phyloP scores from a whole-genome alignment of 1,140 invertebrate genomes.

The Zaprionus vittiger region DNA sequence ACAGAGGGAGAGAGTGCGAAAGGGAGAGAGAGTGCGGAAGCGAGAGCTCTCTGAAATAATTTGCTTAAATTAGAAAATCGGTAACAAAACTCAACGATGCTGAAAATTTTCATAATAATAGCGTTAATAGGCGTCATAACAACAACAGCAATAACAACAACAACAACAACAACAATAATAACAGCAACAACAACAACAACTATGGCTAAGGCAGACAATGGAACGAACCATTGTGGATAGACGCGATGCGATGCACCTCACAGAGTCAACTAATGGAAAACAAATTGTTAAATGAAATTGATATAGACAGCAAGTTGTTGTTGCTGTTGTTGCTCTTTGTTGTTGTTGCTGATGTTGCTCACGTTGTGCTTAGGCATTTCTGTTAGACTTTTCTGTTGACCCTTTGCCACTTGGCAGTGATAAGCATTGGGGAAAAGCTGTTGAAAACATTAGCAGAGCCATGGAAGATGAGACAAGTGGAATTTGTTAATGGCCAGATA shows the following conservation, averaged over 20 bases:
- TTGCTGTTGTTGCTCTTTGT: background rate
- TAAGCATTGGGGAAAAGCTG: slow-evolving; percentile 3
- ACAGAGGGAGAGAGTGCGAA: background rate
- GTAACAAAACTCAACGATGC: slow-evolving; percentile 82
- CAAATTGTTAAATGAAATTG: slow-evolving; percentile 71
- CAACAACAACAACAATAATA: background rate
- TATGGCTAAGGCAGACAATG: background rate
- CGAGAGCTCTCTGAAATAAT: slow-evolving; percentile 43
- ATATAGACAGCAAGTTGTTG: slow-evolving; percentile 50
- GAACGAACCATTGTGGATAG: background rate
- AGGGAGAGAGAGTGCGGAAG: slow-evolving; percentile 5
- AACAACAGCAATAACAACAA: slow-evolving; percentile 40
- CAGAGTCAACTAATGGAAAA: slow-evolving; percentile 61
- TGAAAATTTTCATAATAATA: slow-evolving; percentile 83
- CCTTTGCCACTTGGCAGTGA: slow-evolving; percentile 5
- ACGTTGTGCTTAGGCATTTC: background rate
- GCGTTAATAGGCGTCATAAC: slow-evolving; percentile 76
- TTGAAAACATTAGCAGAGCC: background rate
- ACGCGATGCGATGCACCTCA: slow-evolving; percentile 36
- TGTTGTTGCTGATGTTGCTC: background rate
- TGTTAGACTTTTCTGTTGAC: slow-evolving; percentile 5
- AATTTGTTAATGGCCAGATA: background rate
- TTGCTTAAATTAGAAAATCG: slow-evolving; percentile 81
- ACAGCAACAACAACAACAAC: background rate
- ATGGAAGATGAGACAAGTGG: background rate